phyloP scores from a whole-genome alignment of 2,797 vertebrate genomes.

The Lepus oiostolus region DNA sequence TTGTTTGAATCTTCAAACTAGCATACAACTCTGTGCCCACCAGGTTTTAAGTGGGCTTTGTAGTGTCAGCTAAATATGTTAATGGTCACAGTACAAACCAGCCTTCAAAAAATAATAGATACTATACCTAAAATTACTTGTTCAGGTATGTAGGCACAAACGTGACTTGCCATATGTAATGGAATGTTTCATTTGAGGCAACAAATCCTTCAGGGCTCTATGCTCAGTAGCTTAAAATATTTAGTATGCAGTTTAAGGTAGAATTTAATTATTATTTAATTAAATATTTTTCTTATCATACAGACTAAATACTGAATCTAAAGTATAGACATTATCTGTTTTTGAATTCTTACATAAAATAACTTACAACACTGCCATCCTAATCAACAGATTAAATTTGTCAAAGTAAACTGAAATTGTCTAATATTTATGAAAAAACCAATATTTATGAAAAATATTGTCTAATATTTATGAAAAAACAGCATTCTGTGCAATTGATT shows the following conservation, averaged over 20 bases:
- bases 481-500: not conserved
- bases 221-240: not conserved
- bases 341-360: slow-evolving; percentile 16
- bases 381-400: not conserved
- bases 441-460: slow-evolving; percentile 17
- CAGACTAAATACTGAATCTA: not conserved
- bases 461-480: not conserved
- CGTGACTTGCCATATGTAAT: not conserved
- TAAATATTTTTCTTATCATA: not conserved
- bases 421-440: slow-evolving; percentile 8
- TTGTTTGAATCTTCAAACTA: not conserved
- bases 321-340: not conserved
- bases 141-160: not conserved
- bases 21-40: not conserved
- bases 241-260: not conserved
- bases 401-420: not conserved
- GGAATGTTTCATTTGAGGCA: not conserved
- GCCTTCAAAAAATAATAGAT: not conserved
- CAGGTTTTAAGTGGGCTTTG: not conserved
- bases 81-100: not conserved
- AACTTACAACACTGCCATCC: not conserved
- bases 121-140: not conserved
- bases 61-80: slow-evolving; percentile 19
- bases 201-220: not conserved
- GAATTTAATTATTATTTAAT: slow-evolving; percentile 31